Evolutionary conservation across 2,113 vertebrate genomes (phyloP), one percentile per base, ranked within the genome.

Genomic region (Phocoena sinus): DNA sequence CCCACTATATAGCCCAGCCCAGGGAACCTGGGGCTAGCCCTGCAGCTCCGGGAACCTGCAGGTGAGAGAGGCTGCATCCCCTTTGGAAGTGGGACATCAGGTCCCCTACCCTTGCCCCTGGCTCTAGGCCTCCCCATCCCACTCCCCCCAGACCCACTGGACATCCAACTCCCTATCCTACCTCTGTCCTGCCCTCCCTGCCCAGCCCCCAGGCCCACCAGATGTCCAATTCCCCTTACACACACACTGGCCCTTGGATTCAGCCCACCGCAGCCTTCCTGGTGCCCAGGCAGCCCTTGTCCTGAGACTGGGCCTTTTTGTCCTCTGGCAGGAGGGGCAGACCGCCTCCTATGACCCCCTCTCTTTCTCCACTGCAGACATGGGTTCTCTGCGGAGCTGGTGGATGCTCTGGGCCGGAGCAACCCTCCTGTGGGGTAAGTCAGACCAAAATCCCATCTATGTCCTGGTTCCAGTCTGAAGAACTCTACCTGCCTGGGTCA

Each of bases 381-480:
- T 98, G 98, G 97, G 95, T 70, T 92, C 77, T 96, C 85, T 60
- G 92, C 12, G 88, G 96, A 97, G 87, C 96, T 98, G 96, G 96
- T 97, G 97, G 97, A 58, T 33, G 0, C 76, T 98, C n/a, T 98
- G 97, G 97, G 96, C 97, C 0, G 96, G 92, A 97, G 92, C 95
- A 38, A 10, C 86, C 53, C 92, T 97, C 89, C 86, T 97, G 53
- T 96, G 96, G 89, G 97, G 98, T 97, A 96, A 97, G 97, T 98
- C n/a, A 15, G 47, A 82, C 26, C 10, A 0, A 91, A 26, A 76
- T 25, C 23, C 60, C 4, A 6, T 41, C 38, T 21, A 0, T 11
- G 3, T 44, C 36, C 41, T 80, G 25, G 23, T 47, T 44, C n/a
- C 13, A 6, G 2, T 53, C 80, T 47, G 36, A 28, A 33, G 41